Conservation (phyloP, 2,888 invertebrate species). For the Gnatocerus cornutus region DNA sequence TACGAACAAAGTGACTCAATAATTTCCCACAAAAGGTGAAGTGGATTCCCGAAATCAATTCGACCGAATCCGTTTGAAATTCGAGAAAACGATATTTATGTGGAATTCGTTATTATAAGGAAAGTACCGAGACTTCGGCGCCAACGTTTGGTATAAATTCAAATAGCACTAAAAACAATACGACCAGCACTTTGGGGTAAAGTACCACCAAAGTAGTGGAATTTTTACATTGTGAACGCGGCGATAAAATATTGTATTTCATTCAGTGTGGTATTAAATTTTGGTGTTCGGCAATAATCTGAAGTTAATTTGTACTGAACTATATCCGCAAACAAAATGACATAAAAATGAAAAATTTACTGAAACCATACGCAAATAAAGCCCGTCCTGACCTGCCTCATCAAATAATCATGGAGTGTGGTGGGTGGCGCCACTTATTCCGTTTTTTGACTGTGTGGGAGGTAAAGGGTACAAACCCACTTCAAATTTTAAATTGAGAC, state of each 20-base stretch:
- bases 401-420: constrained; percentile 3
- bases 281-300: background rate
- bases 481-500: constrained; percentile 27
- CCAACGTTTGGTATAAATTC: background rate
- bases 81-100: constrained; percentile 5
- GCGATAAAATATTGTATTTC: background rate
- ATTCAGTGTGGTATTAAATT: background rate
- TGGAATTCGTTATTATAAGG: constrained; percentile 1
- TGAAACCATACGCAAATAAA: constrained; percentile 8
- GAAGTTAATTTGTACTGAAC: background rate
- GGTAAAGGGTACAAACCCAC: constrained; percentile 8
- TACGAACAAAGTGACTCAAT: constrained; percentile 1
- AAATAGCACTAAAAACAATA: too few relatives aligned
- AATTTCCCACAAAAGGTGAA: constrained; percentile 11
- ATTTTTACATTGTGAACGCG: too few relatives aligned
- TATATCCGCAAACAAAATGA: constrained; percentile 11
- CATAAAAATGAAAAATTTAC: constrained; percentile 26
- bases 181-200: too few relatives aligned
- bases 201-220: too few relatives aligned
- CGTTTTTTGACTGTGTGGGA: constrained; percentile 21
- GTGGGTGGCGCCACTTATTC: constrained; percentile 16
- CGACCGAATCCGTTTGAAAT: constrained; percentile 1
- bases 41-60: constrained; percentile 4
- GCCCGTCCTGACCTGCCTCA: constrained; percentile 18
- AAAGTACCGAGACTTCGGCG: background rate